Base-by-base conservation (phyloP, 1,140 invertebrate species). In the Drosophila carrolli region DNA sequence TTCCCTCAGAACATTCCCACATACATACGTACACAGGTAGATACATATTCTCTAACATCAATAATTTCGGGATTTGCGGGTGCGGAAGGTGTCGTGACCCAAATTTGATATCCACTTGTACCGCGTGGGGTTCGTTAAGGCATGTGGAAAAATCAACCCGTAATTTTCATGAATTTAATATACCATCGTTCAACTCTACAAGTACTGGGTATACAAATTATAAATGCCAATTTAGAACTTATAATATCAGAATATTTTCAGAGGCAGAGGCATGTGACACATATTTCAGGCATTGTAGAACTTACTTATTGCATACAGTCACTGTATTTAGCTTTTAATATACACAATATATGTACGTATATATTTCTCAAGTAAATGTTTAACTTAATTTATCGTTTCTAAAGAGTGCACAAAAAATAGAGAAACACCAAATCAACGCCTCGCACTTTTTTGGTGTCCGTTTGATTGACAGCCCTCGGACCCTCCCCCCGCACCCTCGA, bases 381-480 rank as follows among this genome's bases (percentile, higher is more conserved):
- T 16, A 72, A 47, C 44, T 71, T 71, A 71, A 72, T 72, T 71
- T 72, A 72, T 72, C 44, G 68, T 68, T 71, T 72, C 66, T 35
- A 71, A 71, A 71, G 44, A 38, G 51, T 29, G 29, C 19, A 5
- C 23, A n/a, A 16, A 32, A 40, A 19, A 19, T 38, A 6, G 32
- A 11, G 40, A 43, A 61, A 37, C 29, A 71, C 74, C 47, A 76
- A 76, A 76, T 76, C 54, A 76, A 76, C 75, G 62, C 74, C 73
- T 59, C 50, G 55, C 56, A 47, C 55, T 68, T 76, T 75, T 68
- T 46, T 59, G 61, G 73, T 67, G 47, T 56, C 71, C 60, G 53
- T 59, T 62, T 78, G 75, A 77, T 65, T 77, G 75, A 78, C 75
- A 78, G 75, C 43, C 77, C 47, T 77, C 57, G 75, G 75, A 23